A percentile compares a stretch with the other conserved stretches of the same genome.
phyloP scores from a whole-genome alignment of 2,888 invertebrate genomes.

The Oeneis ivallda region DNA sequence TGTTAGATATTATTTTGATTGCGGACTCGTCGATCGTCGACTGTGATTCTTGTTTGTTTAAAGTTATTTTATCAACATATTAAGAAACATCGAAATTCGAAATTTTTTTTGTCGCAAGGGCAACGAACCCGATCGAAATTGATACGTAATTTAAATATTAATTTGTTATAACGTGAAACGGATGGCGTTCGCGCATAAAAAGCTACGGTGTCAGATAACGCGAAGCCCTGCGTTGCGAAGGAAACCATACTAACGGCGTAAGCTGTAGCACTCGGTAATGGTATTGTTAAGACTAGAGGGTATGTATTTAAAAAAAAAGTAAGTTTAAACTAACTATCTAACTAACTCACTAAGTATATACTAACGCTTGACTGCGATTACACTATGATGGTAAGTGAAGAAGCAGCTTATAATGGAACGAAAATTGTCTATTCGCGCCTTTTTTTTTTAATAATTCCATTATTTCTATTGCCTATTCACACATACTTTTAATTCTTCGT shows the following conservation, averaged over 20 bases:
- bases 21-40: too few relatives aligned
- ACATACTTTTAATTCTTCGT: too few relatives aligned
- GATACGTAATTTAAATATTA: slow-evolving; percentile 36
- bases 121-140: slow-evolving; percentile 29
- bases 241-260: slow-evolving; percentile 76
- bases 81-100: neutral
- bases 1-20: too few relatives aligned
- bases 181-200: slow-evolving; percentile 46
- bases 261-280: slow-evolving; percentile 37
- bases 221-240: slow-evolving; percentile 53
- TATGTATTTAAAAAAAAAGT: too few relatives aligned
- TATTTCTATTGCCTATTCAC: too few relatives aligned
- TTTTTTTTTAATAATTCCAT: too few relatives aligned
- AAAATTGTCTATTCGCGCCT: too few relatives aligned
- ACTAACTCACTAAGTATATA: too few relatives aligned
- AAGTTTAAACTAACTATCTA: too few relatives aligned
- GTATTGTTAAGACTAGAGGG: slow-evolving; percentile 24
- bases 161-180: slow-evolving; percentile 41
- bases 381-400: too few relatives aligned
- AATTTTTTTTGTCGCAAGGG: slow-evolving; percentile 14
- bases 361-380: too few relatives aligned
- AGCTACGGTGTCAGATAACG: slow-evolving; percentile 51
- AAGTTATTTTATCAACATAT: neutral
- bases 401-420: too few relatives aligned
- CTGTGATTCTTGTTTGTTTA: neutral